These are phyloP conservation scores for Sander lucioperca DNA, from an alignment of 2,113 vertebrate species.

Conservation along the genomic window DNA sequence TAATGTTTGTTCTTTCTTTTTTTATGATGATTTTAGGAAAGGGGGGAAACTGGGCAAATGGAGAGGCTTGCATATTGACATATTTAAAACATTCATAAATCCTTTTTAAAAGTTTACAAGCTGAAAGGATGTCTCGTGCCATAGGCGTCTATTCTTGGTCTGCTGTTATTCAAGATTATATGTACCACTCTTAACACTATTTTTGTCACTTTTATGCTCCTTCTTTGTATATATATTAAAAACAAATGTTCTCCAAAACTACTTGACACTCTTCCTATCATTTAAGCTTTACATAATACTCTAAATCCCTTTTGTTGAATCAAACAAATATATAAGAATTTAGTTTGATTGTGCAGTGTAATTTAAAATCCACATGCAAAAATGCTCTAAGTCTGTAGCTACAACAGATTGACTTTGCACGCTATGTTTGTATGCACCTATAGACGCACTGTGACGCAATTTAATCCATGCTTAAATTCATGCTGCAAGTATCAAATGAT, in stretches of 20 bases:
- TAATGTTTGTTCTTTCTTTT: neutral
- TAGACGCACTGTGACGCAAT: neutral
- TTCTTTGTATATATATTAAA: too few relatives aligned
- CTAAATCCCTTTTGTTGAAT: too few relatives aligned
- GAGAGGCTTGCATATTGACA: neutral
- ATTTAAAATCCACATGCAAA: too few relatives aligned
- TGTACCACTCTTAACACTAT: neutral
- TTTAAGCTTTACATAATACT: too few relatives aligned
- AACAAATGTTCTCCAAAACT: neutral
- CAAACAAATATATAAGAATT: too few relatives aligned
- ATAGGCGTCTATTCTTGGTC: neutral
- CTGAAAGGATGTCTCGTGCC: neutral
- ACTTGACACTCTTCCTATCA: neutral
- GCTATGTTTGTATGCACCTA: neutral
- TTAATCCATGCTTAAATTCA: neutral
- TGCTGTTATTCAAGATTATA: neutral
- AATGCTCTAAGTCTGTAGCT: neutral
- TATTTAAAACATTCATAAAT: conserved; percentile 1
- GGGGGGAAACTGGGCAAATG: too few relatives aligned
- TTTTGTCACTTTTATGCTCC: neutral
- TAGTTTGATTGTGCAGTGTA: too few relatives aligned
- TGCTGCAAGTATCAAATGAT: neutral
- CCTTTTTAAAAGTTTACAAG: neutral
- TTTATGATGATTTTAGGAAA: neutral
- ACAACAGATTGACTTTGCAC: neutral